A percentile compares a stretch with the other conserved stretches of the same genome.
These are phyloP conservation scores for Pao palembangensis DNA, from an alignment of 2,113 vertebrate species.

Conservation along the genomic window DNA sequence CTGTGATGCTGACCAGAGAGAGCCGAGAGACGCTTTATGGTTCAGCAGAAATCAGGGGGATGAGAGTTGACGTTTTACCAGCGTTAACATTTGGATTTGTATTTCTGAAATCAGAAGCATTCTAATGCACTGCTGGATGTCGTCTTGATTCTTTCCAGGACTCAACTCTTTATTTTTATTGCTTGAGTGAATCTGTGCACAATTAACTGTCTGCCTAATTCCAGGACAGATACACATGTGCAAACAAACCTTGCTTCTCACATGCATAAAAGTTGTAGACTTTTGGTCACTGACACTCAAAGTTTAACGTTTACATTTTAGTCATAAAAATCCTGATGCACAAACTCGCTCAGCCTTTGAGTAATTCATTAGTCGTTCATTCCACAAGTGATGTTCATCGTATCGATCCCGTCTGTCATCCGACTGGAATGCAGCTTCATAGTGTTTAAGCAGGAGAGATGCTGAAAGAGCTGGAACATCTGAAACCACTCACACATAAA, in stretches of 20 bases:
- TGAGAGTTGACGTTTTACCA: constrained; percentile 41
- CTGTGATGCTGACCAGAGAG: constrained; percentile 42
- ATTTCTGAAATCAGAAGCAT: constrained; percentile 33
- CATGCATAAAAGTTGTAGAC: constrained; percentile 37
- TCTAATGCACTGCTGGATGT: constrained; percentile 14
- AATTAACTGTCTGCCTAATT: constrained; percentile 6
- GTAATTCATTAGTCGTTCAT: constrained; percentile 58
- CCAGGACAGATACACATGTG: constrained; percentile 28
- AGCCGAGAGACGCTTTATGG: constrained; percentile 22
- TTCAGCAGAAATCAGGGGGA: constrained; percentile 37
- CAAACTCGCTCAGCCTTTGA: constrained; percentile 36
- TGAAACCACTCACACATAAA: constrained; percentile 35
- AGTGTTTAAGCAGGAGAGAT: constrained; percentile 22
- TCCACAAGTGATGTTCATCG: constrained; percentile 17
- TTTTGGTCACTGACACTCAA: constrained; percentile 62
- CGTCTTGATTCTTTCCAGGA: constrained; percentile 15
- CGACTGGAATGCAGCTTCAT: constrained; percentile 26
- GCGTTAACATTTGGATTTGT: constrained; percentile 10
- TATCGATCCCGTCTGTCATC: constrained; percentile 42
- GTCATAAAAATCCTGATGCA: constrained; percentile 48
- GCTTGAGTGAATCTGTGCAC: too few species aligned
- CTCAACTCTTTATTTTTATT: not conserved
- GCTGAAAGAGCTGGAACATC: constrained; percentile 52
- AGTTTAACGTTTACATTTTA: constrained; percentile 9
- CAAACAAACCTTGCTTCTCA: constrained; percentile 50